A percentile compares a stretch with the other conserved stretches of the same genome.
Evolutionary conservation across 92 coral and sea anemone genomes (phyloP).

Genomic region (Epizoanthus rinbou): DNA sequence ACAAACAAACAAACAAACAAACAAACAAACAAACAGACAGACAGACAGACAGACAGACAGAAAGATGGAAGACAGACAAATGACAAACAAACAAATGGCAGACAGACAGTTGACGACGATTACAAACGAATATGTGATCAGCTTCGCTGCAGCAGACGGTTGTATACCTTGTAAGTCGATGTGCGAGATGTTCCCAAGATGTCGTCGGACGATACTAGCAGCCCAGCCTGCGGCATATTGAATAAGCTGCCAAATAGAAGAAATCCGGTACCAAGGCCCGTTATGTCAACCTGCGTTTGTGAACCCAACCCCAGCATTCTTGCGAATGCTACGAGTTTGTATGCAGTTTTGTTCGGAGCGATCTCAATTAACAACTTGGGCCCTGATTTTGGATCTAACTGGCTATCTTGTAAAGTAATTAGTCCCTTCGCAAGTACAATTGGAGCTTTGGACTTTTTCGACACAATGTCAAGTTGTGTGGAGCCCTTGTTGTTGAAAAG

Average conservation of each 20-base stretch:
- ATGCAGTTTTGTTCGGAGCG: conserved; percentile 75
- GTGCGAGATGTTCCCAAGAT: conserved; percentile 68
- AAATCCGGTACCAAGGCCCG: conserved; percentile 91
- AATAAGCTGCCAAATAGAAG: conserved; percentile 84
- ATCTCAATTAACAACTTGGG: conserved; percentile 73
- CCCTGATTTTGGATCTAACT: conserved; percentile 75
- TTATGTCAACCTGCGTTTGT: conserved; percentile 75
- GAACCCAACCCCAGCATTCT: conserved; percentile 85
- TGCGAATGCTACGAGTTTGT: conserved; percentile 78
- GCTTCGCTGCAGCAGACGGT: no score
- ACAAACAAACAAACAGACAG: no score
- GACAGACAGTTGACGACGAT: no score
- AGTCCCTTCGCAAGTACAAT: conserved; percentile 85
- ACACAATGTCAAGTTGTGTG: conserved; percentile 59
- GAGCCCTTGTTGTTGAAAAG: conserved; percentile 55
- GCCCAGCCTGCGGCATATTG: conserved; percentile 78
- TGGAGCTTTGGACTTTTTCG: conserved; percentile 77
- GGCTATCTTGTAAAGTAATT: conserved; percentile 78
- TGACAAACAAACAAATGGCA: no score
- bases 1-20: no score
- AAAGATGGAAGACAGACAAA: background rate
- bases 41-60: background rate
- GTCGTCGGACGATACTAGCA: conserved; percentile 83
- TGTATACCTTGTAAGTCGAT: conserved; percentile 65
- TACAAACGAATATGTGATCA: background rate